Percentiles rank a stretch among this genome's conserved stretches.
phyloP scores from a whole-genome alignment of 2,113 vertebrate species.

The Rhinopithecus roxellana region DNA sequence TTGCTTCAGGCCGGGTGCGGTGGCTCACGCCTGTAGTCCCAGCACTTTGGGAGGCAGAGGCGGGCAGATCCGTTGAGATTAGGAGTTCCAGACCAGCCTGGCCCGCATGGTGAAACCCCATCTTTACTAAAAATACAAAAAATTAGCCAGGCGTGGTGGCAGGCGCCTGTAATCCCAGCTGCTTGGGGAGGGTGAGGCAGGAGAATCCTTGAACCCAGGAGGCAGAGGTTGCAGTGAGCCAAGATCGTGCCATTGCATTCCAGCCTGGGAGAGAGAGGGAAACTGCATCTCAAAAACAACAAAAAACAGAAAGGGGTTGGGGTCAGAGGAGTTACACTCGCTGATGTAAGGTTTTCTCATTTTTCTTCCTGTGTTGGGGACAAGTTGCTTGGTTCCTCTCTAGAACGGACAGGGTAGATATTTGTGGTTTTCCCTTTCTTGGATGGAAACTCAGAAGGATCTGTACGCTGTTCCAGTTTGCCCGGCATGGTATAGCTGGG shows the following conservation, averaged over 20 bases:
- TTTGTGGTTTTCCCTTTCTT: not conserved
- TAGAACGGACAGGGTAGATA: not conserved
- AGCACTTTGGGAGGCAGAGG: too few relatives aligned
- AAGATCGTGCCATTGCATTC: too few relatives aligned
- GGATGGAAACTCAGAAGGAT: not conserved
- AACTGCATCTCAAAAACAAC: too few relatives aligned
- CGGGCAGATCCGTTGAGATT: fast-evolving
- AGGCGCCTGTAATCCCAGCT: too few relatives aligned
- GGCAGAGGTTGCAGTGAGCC: too few relatives aligned
- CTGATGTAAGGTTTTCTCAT: not conserved
- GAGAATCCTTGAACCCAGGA: too few relatives aligned
- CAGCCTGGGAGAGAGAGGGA: too few relatives aligned
- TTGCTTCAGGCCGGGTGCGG: fast-evolving
- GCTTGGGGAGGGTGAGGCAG: fast-evolving
- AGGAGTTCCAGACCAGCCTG: too few relatives aligned
- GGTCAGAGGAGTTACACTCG: not conserved
- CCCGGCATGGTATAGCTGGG: not conserved
- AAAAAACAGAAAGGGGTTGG: too few relatives aligned
- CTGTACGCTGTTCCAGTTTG: not conserved
- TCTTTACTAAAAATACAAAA: too few relatives aligned
- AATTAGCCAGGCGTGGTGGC: too few relatives aligned
- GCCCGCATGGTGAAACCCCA: fast-evolving
- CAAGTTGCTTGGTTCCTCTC: not conserved
- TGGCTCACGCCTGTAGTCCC: too few relatives aligned
- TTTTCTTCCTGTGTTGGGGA: not conserved